phyloP scores from a whole-genome alignment of 2,113 vertebrate genomes.

The Syngnathus typhle region DNA sequence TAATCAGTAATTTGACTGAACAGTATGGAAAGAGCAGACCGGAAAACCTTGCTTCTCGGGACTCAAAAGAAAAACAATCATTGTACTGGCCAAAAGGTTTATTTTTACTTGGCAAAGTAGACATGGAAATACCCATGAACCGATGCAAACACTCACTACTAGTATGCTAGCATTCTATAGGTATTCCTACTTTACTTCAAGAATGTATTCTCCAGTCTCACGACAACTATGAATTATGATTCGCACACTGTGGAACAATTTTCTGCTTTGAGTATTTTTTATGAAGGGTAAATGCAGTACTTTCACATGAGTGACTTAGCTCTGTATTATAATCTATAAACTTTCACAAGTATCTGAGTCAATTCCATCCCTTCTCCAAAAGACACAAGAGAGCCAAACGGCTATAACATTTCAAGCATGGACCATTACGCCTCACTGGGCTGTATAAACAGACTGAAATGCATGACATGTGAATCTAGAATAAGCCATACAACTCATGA shows the following conservation, averaged over 20 bases:
- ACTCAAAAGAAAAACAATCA: slow-evolving; percentile 17
- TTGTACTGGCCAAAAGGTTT: slow-evolving; percentile 14
- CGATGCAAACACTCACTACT: slow-evolving; percentile 19
- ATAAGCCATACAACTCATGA: not conserved
- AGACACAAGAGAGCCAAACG: not conserved
- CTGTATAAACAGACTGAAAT: not conserved
- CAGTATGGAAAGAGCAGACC: slow-evolving; percentile 33
- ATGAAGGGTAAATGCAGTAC: not conserved
- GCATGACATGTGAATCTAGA: not conserved
- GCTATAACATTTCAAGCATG: not conserved
- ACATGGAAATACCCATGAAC: slow-evolving; percentile 12
- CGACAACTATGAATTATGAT: not conserved
- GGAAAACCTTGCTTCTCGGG: slow-evolving; percentile 27
- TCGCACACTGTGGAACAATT: not conserved
- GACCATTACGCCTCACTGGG: not conserved
- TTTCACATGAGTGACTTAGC: not conserved
- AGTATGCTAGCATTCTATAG: slow-evolving; percentile 15
- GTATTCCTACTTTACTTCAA: slow-evolving; percentile 5
- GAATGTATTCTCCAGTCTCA: not conserved
- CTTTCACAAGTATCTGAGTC: slow-evolving; percentile 1
- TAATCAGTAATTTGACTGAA: slow-evolving; percentile 27
- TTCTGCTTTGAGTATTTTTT: not conserved
- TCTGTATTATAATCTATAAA: slow-evolving; percentile 2
- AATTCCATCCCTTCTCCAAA: not conserved
- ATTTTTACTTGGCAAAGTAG: slow-evolving; percentile 20